phyloP scores from a whole-genome alignment of 2,797 vertebrate genomes.

The Furcifer pardalis region DNA sequence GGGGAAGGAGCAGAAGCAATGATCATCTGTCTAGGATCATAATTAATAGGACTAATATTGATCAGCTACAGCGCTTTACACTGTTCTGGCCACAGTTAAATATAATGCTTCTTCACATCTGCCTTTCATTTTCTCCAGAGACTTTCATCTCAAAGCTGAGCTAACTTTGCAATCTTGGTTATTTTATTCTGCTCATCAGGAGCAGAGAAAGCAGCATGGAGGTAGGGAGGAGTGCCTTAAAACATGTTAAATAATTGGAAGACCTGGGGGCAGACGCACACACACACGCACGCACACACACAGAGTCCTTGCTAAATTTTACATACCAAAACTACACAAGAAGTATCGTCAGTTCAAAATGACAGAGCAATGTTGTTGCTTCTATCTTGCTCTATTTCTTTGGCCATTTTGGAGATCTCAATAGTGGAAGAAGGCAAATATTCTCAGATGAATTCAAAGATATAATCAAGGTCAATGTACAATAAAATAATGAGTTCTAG shows the following conservation, averaged over 20 bases:
- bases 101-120: slow-evolving; percentile 66
- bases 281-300: slow-evolving; percentile 1
- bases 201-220: background rate
- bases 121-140: slow-evolving; percentile 69
- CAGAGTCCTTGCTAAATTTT: slow-evolving; percentile 2
- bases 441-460: background rate
- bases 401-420: background rate
- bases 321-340: background rate
- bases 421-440: background rate
- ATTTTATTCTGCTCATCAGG: slow-evolving; percentile 56
- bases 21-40: slow-evolving; percentile 64
- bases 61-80: slow-evolving; percentile 67
- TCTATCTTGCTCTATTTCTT: background rate
- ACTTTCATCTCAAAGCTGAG: slow-evolving; percentile 52
- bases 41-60: slow-evolving; percentile 75
- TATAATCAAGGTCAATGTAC: background rate
- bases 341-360: slow-evolving; percentile 1
- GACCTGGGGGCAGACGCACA: background rate
- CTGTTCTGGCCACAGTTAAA: slow-evolving; percentile 65
- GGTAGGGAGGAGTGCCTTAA: background rate
- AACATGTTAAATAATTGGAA: slow-evolving; percentile 45
- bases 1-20: slow-evolving; percentile 64
- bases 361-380: too few relatives aligned
- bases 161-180: slow-evolving; percentile 50
- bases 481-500: background rate